A percentile compares a stretch with the other conserved stretches of the same genome.
Evolutionary conservation across 1,140 invertebrate genomes (phyloP).

Genomic region (Tetragnatha versicolor): DNA sequence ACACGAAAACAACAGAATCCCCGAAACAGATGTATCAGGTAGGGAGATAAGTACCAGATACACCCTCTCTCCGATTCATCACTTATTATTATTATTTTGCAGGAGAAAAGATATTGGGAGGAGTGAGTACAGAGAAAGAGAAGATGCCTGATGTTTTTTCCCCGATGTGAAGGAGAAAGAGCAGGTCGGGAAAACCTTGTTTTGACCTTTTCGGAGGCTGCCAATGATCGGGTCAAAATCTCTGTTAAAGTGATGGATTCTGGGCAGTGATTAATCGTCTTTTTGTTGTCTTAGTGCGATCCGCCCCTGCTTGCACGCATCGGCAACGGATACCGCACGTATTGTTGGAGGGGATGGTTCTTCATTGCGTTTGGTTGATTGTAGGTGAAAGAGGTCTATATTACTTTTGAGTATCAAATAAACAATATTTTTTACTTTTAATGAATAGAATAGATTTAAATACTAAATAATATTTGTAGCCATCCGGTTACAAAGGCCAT

Average conservation of each 20-base stretch:
- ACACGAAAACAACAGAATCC: too few relatives aligned
- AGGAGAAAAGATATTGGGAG: too few relatives aligned
- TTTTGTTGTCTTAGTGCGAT: slow-evolving; percentile 40
- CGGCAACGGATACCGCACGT: slow-evolving; percentile 23
- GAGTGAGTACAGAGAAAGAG: neutral
- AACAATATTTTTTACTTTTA: too few relatives aligned
- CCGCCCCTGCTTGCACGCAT: slow-evolving; percentile 12
- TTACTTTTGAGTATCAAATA: too few relatives aligned
- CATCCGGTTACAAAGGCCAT: too few relatives aligned
- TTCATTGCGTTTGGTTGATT: neutral
- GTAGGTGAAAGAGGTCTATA: too few relatives aligned
- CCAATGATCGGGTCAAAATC: slow-evolving; percentile 46
- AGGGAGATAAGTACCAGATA: too few relatives aligned
- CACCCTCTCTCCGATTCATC: too few relatives aligned
- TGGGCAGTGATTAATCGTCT: slow-evolving; percentile 30
- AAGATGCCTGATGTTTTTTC: neutral
- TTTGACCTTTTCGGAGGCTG: slow-evolving; percentile 6
- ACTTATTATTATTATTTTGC: too few relatives aligned
- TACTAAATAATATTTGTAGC: too few relatives aligned
- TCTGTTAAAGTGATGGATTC: slow-evolving; percentile 45
- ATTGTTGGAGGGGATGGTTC: neutral
- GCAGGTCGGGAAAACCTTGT: neutral
- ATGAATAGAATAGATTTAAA: too few relatives aligned
- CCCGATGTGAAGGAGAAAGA: neutral
- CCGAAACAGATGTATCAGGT: too few relatives aligned